Evolutionary conservation across 2,888 invertebrate species (phyloP), one percentile per base, ranked within the genome.

Genomic region (Drosophila multiciliata): DNA sequence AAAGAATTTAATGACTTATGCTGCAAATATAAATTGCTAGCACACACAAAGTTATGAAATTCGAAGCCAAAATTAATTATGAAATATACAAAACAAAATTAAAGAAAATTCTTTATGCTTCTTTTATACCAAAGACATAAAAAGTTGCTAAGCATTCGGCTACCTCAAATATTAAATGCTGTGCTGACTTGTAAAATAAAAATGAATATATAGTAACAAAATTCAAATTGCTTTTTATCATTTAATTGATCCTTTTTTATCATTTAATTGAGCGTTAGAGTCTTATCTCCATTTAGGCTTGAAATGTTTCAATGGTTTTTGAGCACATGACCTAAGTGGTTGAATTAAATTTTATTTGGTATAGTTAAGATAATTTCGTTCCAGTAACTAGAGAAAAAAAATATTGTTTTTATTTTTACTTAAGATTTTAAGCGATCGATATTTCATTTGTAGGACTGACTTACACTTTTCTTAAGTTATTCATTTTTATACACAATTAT

Each of bases 1-100:
- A 48, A 17, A 12, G n/a, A 6, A 57, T 36, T 67, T 50, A 52
- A 50, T 32, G 8, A 40, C 23, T 29, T 26, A 26, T 45, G 32
- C 12, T 3, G 23, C 23, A 26, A 36, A 53, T 23, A 49, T 20
- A 49, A 49, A 54, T 63, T 54, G n/a, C 12, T 9, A 17, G 11
- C 33, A 26, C 15, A 52, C 29, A n/a, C 36, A 42, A 55, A 8
- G 15, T 40, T 0, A 4, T n/a, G 1, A 17, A 26, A 26, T 11
- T 26, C 2, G 5, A 36, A 2, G 23, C 12, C 0, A 53, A 23
- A 17, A 36, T 8, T 3, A 6, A 29, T 11, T 15, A 26, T 7
- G 11, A 26, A 17, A 29, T 50, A n/a, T 32, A 9, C 1, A 5
- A 26, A 26, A 1, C 49, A 17, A 17, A 17, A 26, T 26, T 2